phyloP scores from a whole-genome alignment of 1,140 invertebrate species.

The Lucilia sericata region DNA sequence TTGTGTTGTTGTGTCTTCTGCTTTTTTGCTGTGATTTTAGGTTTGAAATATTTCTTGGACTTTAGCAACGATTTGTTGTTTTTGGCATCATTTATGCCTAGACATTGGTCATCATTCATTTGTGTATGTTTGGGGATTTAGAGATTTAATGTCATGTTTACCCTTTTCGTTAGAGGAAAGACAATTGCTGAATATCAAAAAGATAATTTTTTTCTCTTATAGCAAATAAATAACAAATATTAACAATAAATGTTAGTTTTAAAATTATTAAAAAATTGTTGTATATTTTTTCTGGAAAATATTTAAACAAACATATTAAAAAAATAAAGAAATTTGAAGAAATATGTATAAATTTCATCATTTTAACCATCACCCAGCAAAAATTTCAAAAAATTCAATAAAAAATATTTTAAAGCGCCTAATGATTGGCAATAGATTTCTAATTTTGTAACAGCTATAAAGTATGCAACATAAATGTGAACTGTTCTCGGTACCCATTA shows the following conservation, averaged over 20 bases:
- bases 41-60: conserved; percentile 34
- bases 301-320: no score
- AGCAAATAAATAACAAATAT: conserved; percentile 7
- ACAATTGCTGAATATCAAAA: not conserved
- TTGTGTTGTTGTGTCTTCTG: not conserved
- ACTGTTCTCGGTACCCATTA: no score
- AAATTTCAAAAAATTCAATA: no score
- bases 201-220: not conserved
- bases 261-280: no score
- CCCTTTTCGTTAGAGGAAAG: not conserved
- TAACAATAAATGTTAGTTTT: not conserved
- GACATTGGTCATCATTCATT: conserved; percentile 42
- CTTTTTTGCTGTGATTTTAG: not conserved
- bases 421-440: no score
- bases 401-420: no score
- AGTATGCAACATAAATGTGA: no score
- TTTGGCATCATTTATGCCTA: conserved; percentile 25
- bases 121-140: conserved; percentile 38
- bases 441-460: no score
- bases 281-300: no score
- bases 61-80: conserved; percentile 2
- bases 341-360: no score
- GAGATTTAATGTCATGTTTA: conserved; percentile 43
- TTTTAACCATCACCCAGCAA: no score
- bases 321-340: no score